Base-by-base conservation (phyloP, 2,888 invertebrate genomes). In the Ashinkailepas kermadecensis region DNA sequence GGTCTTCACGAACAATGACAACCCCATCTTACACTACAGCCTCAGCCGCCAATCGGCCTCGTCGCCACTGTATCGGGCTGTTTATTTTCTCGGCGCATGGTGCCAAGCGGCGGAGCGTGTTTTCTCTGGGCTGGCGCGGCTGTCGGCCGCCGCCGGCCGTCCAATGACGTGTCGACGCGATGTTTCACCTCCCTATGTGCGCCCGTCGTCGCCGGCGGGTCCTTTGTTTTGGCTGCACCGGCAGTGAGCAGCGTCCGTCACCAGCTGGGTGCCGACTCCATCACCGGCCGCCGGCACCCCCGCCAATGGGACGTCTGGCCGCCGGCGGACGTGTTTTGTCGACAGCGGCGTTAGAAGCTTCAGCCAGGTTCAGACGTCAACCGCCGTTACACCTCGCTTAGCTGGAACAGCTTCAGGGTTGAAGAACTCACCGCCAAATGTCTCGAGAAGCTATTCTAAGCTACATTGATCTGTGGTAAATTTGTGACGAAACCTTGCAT, bases 121-220 rank as follows among this genome's bases (percentile, higher is more conserved):
- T 74, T 54, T 54, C 12, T 10, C 54, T 70, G 13, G 25, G 54
- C 39, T 13, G 74, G 74, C 74, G 74, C 18, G 25, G 74, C 74
- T 39, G 54, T 39, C 74, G 74, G 18, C 74, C 4, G 74, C 18
- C 39, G 74, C n/a, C 23, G 54, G 54, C 54, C 18, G 7, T 18
- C 74, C 13, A 74, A 74, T 74, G 74, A 74, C 74, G 39, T 25
- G 74, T 54, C 18, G 74, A 74, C 74, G 74, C 54, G 74, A 25
- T 54, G 54, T 74, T 74, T 74, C 74, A 11, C 4, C 74, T 74
- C 39, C 18, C 74, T 25, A 10, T 74, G 74, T 74, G 74, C 54
- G 18, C 18, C 74, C 74, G 74, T 74, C 74, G 54, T 54, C 1
- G 54, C 65, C 70, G 70, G 21, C 74, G 10, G 70, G 25, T 12